Evolutionary conservation across 2,113 vertebrate genomes (phyloP).

Genomic region (Ochotona curzoniae): DNA sequence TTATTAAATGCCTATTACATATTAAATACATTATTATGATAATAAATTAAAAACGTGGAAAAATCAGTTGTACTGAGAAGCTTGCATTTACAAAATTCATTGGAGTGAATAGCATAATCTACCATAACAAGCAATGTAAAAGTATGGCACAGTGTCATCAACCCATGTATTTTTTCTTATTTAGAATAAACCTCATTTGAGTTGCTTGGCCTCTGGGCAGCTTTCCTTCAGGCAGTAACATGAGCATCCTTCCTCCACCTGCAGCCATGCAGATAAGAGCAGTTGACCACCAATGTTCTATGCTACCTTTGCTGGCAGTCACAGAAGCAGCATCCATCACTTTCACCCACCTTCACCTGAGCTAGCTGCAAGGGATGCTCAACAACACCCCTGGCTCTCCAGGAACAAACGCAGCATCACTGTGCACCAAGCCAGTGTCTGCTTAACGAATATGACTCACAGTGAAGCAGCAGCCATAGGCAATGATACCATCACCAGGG

Average conservation of each 20-base stretch:
- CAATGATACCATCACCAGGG: no score
- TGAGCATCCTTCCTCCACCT: background rate
- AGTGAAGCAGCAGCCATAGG: background rate
- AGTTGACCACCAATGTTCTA: background rate
- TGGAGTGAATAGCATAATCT: background rate
- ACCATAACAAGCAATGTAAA: background rate
- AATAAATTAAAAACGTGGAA: background rate
- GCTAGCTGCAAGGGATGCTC: background rate
- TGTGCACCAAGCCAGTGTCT: background rate
- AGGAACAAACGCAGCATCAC: background rate
- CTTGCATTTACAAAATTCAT: background rate
- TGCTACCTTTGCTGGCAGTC: background rate
- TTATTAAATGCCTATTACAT: background rate
- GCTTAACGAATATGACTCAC: background rate
- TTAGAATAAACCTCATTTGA: background rate
- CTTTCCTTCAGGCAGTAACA: background rate
- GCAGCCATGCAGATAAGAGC: background rate
- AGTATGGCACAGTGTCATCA: background rate
- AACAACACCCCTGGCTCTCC: background rate
- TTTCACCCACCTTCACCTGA: background rate
- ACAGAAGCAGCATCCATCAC: background rate
- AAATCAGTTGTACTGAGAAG: background rate
- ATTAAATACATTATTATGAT: background rate
- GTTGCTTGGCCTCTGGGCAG: background rate
- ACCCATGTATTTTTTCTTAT: background rate